A percentile compares a stretch with the other conserved stretches of the same genome.
These are phyloP conservation scores for Omphaloscelis lunosa DNA, from an alignment of 2,888 invertebrate genomes.

Conservation along the genomic window DNA sequence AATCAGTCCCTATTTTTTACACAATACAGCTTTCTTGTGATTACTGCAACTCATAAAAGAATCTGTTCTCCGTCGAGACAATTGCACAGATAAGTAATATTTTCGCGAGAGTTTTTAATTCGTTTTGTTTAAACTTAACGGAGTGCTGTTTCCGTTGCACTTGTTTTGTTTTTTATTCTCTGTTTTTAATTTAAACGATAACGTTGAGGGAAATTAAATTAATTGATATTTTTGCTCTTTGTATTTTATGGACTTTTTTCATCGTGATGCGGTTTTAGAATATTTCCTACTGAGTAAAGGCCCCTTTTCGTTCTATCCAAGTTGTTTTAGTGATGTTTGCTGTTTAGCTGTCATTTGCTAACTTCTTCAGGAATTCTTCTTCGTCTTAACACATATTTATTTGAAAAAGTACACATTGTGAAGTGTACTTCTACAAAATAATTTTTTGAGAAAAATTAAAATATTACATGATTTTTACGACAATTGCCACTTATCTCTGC, in stretches of 20 bases:
- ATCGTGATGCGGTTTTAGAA: constrained; percentile 7
- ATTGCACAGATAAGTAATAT: constrained; percentile 73
- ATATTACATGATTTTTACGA: no score
- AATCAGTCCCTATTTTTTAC: constrained; percentile 13
- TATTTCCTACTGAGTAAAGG: background rate
- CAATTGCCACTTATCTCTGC: no score
- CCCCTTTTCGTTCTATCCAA: background rate
- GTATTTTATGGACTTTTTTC: constrained; percentile 20
- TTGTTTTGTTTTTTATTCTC: constrained; percentile 55
- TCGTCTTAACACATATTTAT: background rate
- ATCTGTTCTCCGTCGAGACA: constrained; percentile 72
- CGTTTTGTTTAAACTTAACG: constrained; percentile 67
- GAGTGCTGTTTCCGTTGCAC: constrained; percentile 71
- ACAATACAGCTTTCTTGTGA: constrained; percentile 45
- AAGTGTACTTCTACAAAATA: no score
- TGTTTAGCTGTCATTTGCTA: background rate
- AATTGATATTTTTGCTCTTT: constrained; percentile 38
- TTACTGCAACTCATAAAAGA: constrained; percentile 70
- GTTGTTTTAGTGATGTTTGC: background rate
- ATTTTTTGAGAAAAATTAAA: no score
- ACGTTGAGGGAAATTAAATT: constrained; percentile 25
- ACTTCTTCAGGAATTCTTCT: no score
- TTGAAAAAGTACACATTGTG: background rate
- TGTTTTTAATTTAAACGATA: constrained; percentile 48
- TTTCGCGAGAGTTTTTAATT: constrained; percentile 64